Evolutionary conservation across 2,113 vertebrate species (phyloP).

Genomic region (Bubo bubo): DNA sequence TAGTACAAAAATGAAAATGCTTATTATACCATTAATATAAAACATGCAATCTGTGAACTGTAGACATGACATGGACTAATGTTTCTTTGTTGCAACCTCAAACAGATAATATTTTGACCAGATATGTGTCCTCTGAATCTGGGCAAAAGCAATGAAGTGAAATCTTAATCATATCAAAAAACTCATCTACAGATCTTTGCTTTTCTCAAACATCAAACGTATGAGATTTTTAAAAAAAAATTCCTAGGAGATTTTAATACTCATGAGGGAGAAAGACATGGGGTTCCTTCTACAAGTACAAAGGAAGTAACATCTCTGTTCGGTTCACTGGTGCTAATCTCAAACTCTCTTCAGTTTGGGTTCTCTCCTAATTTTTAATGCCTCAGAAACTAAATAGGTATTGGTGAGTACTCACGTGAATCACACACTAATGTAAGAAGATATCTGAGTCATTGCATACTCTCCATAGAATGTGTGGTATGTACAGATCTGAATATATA

Average conservation of each 20-base stretch:
- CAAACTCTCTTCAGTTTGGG: neutral
- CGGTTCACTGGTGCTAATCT: neutral
- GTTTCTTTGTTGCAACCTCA: neutral
- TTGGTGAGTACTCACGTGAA: neutral
- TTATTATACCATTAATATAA: neutral
- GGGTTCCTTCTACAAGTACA: neutral
- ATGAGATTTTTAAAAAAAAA: neutral
- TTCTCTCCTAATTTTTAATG: neutral
- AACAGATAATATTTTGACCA: neutral
- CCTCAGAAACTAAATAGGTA: neutral
- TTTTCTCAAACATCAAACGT: neutral
- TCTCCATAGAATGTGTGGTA: neutral
- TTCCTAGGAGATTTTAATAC: neutral
- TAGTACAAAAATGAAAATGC: neutral
- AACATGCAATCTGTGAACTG: neutral
- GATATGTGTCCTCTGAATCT: neutral
- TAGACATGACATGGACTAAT: neutral
- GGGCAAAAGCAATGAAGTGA: neutral
- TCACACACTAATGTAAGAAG: neutral
- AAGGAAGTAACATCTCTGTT: neutral
- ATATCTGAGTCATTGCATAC: neutral
- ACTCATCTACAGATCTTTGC: neutral
- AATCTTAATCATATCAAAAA: neutral
- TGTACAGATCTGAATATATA: neutral
- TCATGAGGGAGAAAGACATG: neutral